Percentiles rank a stretch among this genome's conserved stretches.
Conservation (phyloP, 2,888 invertebrate species). For the Metacarcinus magister region DNA sequence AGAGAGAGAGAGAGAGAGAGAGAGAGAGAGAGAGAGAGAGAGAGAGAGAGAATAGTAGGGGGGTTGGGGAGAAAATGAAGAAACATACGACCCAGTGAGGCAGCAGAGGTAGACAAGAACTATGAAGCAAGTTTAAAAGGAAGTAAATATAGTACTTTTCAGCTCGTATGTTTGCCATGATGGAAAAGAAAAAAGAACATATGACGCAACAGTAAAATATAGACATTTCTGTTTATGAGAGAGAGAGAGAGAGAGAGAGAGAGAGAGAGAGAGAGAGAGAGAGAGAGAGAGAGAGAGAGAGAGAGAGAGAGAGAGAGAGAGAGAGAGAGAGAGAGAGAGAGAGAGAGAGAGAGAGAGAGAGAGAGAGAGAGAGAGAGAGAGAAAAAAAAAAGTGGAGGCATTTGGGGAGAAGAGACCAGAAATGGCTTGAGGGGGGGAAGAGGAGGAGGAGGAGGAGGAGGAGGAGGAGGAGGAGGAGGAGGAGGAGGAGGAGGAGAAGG, state of each 20-base stretch:
- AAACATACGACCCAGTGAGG: not conserved
- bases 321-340: slow-evolving; percentile 31
- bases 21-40: not conserved
- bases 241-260: slow-evolving; percentile 21
- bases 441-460: too few species aligned
- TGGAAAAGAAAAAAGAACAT: not conserved
- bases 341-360: slow-evolving; percentile 54
- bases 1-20: not conserved
- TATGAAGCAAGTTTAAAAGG: not conserved
- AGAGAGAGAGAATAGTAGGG: not conserved
- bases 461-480: too few species aligned
- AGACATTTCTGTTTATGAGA: not conserved
- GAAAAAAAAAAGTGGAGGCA: not conserved
- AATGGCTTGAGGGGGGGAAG: too few species aligned
- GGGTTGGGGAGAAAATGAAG: not conserved
- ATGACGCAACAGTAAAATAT: not conserved
- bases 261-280: slow-evolving; percentile 15
- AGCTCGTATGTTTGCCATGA: not conserved
- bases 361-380: slow-evolving; percentile 39
- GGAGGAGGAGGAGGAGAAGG: not conserved
- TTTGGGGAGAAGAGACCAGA: not conserved
- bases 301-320: slow-evolving; percentile 66
- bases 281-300: slow-evolving; percentile 56
- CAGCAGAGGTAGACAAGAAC: not conserved
- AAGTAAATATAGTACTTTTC: not conserved